phyloP scores from a whole-genome alignment of 2,797 vertebrate species.

The Sebastes minor region DNA sequence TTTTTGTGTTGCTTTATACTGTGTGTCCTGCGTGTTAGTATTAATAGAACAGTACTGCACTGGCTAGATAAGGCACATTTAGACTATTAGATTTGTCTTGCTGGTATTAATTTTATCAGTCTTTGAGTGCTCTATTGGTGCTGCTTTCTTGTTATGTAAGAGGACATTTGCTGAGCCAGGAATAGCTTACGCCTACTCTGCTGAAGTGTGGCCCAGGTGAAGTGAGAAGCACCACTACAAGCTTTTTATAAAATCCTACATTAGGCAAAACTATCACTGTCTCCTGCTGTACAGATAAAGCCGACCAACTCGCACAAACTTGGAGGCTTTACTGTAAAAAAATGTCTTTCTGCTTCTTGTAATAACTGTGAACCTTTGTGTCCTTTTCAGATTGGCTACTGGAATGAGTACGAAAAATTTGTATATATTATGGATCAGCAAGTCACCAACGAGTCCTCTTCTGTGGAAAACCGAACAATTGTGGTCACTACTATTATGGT shows the following conservation, averaged over 20 bases:
- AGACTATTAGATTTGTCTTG: conserved; percentile 45
- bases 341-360: conserved; percentile 36
- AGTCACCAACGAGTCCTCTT: conserved; percentile 93
- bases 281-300: conserved; percentile 35
- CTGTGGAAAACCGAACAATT: conserved; percentile 99
- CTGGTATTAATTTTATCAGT: conserved; percentile 54
- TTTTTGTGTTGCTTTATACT: conserved; percentile 20
- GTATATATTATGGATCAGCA: conserved; percentile 93
- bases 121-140: conserved; percentile 39
- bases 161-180: conserved; percentile 63
- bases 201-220: conserved; percentile 69
- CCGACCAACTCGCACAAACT: conserved; percentile 27
- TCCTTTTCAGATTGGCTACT: conserved; percentile 95
- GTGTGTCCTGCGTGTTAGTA: conserved; percentile 15
- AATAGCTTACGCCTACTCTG: conserved; percentile 76
- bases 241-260: conserved; percentile 56
- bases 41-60: conserved; percentile 43
- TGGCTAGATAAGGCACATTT: conserved; percentile 41
- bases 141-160: conserved; percentile 73
- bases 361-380: conserved; percentile 71
- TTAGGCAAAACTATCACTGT: conserved; percentile 26
- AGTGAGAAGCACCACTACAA: conserved; percentile 58
- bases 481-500: conserved; percentile 99
- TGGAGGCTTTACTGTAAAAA: conserved; percentile 41
- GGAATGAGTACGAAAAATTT: conserved; percentile 98